Base-by-base conservation (phyloP, 2,797 vertebrate genomes). In the Megaceryle alcyon region DNA sequence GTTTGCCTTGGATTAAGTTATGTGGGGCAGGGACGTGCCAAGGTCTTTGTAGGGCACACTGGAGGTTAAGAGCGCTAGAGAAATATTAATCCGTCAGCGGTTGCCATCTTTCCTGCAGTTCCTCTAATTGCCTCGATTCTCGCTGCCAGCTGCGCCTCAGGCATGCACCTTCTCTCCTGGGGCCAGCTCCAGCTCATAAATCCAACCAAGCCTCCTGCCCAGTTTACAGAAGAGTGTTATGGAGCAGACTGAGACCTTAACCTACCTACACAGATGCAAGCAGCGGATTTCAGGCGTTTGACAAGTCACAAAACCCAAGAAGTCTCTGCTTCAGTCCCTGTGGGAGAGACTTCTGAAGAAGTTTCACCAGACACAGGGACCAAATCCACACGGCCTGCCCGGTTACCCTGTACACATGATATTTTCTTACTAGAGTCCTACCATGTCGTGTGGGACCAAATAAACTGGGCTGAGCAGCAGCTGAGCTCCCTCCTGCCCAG, bases 21-120 rank as follows among this genome's bases (percentile, higher is more conserved):
- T 60, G 66, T 48, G 49, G 77, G 91, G 25, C 77, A 94, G 73
- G 56, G 70, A 89, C 33, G 23, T 80, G 84, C 46, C 82, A 78
- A n/a, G 16, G 41, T 48, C 59, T 79, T 54, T 78, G 72, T 53
- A 80, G 90, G 76, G 86, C 69, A 86, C 54, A 14, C 92, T 83
- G 79, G 61, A 81, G 89, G 29, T 75, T 72, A 66, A 71, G 49
- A 86, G 89, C 63, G 71, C 85, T 83, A 49, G 39, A 94, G 80
- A 92, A 94, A 66, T 92, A 94, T 79, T 84, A 82, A 95, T 91
- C 85, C 79, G 70, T 31, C 56, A 49, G 66, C 51, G 84, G 80
- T n/a, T 84, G 69, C 51, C 70, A 49, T 22, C 48, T 49, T 82
- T 43, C 28, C 70, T 66, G 44, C 73, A 66, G 76, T 83, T 84